These are phyloP conservation scores for Drosophila ohnishii DNA, from an alignment of 1,140 invertebrate species.

Conservation along the genomic window DNA sequence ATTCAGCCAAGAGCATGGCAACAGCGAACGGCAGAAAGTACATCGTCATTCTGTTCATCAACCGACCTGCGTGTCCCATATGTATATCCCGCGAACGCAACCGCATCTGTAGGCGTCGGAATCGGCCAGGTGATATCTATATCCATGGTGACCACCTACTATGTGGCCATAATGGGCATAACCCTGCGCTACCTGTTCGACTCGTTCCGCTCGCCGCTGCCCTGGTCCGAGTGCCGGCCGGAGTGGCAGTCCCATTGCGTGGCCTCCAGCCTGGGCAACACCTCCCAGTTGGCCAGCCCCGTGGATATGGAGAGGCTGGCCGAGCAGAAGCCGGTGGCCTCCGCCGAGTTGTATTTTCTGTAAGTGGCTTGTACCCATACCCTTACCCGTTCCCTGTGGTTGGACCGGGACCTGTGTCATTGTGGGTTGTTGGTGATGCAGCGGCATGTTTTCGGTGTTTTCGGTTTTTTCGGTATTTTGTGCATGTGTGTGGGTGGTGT, in stretches of 20 bases:
- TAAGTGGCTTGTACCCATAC: constrained; percentile 64
- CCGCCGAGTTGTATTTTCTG: constrained; percentile 82
- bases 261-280: constrained; percentile 64
- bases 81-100: constrained; percentile 18
- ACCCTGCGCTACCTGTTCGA: constrained; percentile 87
- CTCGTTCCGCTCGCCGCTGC: constrained; percentile 86
- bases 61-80: constrained; percentile 21
- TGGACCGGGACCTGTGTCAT: constrained; percentile 15
- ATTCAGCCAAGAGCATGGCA: constrained; percentile 9
- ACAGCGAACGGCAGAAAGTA: constrained; percentile 4
- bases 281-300: constrained; percentile 22
- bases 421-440: constrained; percentile 31
- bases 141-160: constrained; percentile 88
- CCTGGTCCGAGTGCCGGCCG: constrained; percentile 87
- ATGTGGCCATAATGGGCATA: constrained; percentile 89
- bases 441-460: constrained; percentile 37
- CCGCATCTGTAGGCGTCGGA: constrained; percentile 86
- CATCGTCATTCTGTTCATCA: constrained; percentile 42
- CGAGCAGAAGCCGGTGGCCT: constrained; percentile 58
- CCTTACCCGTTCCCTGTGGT: neutral
- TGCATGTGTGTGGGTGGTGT: constrained; percentile 21
- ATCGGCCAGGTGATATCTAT: constrained; percentile 90
- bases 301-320: constrained; percentile 23
- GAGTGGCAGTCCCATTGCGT: constrained; percentile 85
- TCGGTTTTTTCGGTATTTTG: constrained; percentile 21